Evolutionary conservation across 2,888 invertebrate genomes (phyloP), one percentile per base, ranked within the genome.

Genomic region (Ornithoptera priamus): DNA sequence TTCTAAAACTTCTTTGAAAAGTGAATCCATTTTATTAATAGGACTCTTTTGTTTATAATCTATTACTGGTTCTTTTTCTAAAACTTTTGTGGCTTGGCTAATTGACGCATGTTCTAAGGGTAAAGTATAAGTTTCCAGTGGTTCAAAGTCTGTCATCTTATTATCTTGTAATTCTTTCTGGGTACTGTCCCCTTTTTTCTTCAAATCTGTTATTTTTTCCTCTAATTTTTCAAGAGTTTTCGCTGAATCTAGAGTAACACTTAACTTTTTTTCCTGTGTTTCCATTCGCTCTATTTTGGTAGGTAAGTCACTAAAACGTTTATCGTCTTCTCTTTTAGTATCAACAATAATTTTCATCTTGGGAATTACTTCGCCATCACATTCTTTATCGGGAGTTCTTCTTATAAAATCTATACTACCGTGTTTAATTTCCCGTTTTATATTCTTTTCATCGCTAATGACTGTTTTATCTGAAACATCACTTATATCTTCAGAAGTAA

Each of bases 401-500:
- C 30, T 30, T 64, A 62, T 59, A 7, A 62, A 18, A n/a, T 70
- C 59, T 62, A 42, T 30, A 7, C 30, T 60, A 8, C 71, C 69
- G 4, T 81, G 80, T 70, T 78, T 76, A 2, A 78, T 53, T 57
- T 86, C 87, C 62, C 82, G 80, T 77, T 87, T 89, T 17, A 73
- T 60, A 77, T 81, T 81, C 71, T 88, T 91, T 7, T 80, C 80
- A 78, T 91, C 90, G 80, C 87, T 89, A 1, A 91, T 73, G 15
- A 92, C 84, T n/a, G 91, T 92, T 78, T 87, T 89, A 63, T 92
- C 92, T 57, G 92, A 90, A 57, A 80, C 72, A 71, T 92, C 90
- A 78, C 91, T 92, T 2, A 93, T 84, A 67, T 94, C 94, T 83
- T 94, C 94, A n/a, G 91, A 90, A 36, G 87, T 83, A 2, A 86